These are phyloP conservation scores for Branchellion lobata DNA, from an alignment of 2,888 invertebrate genomes.

Conservation along the genomic window DNA sequence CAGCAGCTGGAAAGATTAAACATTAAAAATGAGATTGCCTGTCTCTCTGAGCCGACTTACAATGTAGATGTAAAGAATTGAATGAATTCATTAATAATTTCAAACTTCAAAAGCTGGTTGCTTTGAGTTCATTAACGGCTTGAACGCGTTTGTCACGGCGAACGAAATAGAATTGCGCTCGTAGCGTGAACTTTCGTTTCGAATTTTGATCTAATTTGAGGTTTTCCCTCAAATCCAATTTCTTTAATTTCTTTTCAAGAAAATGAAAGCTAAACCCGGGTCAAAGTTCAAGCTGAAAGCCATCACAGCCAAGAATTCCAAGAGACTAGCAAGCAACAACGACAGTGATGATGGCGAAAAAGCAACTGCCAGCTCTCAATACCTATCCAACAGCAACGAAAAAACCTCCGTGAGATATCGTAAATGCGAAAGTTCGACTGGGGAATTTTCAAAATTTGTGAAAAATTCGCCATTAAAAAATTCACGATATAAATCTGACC, in stretches of 20 bases:
- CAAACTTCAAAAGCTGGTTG: too few species aligned
- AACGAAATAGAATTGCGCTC: too few species aligned
- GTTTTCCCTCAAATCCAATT: too few species aligned
- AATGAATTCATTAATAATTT: too few species aligned
- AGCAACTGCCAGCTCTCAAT: constrained; percentile 3
- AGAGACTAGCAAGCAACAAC: neutral
- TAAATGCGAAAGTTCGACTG: constrained; percentile 23
- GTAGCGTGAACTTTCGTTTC: too few species aligned
- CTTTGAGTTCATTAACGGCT: too few species aligned
- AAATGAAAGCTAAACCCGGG: constrained; percentile 38
- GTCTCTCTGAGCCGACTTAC: too few species aligned
- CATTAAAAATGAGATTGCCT: too few species aligned
- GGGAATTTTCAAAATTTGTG: constrained; percentile 27
- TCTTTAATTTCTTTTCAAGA: constrained; percentile 9
- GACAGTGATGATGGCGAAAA: neutral
- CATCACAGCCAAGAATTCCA: constrained; percentile 12
- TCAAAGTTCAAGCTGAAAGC: constrained; percentile 40
- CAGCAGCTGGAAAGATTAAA: too few species aligned
- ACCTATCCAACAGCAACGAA: neutral
- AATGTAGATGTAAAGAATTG: too few species aligned
- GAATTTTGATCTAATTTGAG: too few species aligned
- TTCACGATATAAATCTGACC: neutral
- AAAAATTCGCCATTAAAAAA: constrained; percentile 34
- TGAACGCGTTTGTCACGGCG: too few species aligned
- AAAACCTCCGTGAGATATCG: constrained; percentile 31